Conservation (phyloP, 37 sponge, comb jelly and placozoan genomes). For the Hexactinellida sp. region DNA sequence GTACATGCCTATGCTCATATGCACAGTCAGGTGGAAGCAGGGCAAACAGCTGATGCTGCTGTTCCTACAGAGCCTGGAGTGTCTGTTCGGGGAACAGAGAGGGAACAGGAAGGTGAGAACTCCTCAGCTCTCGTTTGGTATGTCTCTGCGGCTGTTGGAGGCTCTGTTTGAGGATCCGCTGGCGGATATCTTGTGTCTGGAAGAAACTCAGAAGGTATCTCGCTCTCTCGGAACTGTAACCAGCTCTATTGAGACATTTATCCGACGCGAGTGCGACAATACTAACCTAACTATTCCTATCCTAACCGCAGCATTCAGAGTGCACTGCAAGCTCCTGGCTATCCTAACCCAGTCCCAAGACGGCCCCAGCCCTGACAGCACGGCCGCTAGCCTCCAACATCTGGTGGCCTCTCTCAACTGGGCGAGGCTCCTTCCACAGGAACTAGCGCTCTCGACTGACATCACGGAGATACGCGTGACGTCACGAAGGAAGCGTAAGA, state of each 20-base stretch:
- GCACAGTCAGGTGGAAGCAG: background rate
- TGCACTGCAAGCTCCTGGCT: background rate
- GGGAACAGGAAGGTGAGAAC: background rate
- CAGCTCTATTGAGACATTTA: background rate
- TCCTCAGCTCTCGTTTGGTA: background rate
- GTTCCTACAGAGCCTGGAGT: background rate
- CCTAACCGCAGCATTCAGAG: background rate
- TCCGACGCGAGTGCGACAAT: background rate
- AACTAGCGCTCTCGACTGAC: background rate
- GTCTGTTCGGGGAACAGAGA: background rate
- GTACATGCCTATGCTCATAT: background rate
- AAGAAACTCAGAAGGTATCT: background rate
- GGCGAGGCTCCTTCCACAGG: background rate
- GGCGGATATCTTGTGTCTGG: background rate
- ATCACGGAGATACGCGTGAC: slow-evolving; percentile 13
- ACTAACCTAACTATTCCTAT: background rate
- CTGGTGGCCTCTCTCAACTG: background rate
- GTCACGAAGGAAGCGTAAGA: slow-evolving; percentile 12
- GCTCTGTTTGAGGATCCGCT: background rate
- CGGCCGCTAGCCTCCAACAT: background rate
- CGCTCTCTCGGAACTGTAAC: background rate
- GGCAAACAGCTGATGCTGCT: background rate
- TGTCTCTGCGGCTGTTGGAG: background rate
- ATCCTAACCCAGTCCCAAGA: background rate
- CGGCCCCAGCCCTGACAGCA: background rate